Base-by-base conservation (phyloP, 2,113 vertebrate genomes). In the Pterophyllum scalare region DNA sequence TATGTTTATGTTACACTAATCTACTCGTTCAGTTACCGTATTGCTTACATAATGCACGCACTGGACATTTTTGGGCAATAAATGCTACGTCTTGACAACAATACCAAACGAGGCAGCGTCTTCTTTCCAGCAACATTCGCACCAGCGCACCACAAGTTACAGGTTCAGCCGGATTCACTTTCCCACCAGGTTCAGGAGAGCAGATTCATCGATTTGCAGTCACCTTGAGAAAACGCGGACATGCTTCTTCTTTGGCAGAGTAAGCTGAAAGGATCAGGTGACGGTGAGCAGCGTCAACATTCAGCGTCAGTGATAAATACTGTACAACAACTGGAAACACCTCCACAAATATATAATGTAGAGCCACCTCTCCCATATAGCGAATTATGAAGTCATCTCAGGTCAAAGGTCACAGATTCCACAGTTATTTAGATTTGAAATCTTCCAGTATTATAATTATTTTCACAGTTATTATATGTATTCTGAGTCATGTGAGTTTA, bases 31-130 rank as follows among this genome's bases (percentile, higher is more conserved):
- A n/a, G n/a, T n/a, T n/a, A n/a, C n/a, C n/a, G n/a, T n/a, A n/a
- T n/a, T n/a, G n/a, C n/a, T 87, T 84, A 75, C 78, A 49, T 84
- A 76, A 89, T 49, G 12, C 6, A 59, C 11, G 35, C 43, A 24
- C 33, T 4, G 8, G 59, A 56, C 11, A 17, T 38, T 56, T 56
- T 20, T 24, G 59, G 1, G 15, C 38, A 0, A 46, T 59, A 49
- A 43, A 77, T 11, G 26, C 24, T 20, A 8, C 17, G n/a, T 72
- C 65, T 72, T 52, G 43, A 31, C 65, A 72, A 52, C 46, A 2
- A 52, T 5, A 72, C 65, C 65, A 31, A 72, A 31, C 65, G 49
- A 72, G 65, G 10, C 17, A 8, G 65, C 20, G 31, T 20, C 43
- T 72, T 72, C 26, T 52, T 20, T 31, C 43, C 43, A 31, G 17